Percentiles rank a stretch among this genome's conserved stretches.
Evolutionary conservation across 2,888 invertebrate species (phyloP).

Genomic region (Agrochola macilenta): DNA sequence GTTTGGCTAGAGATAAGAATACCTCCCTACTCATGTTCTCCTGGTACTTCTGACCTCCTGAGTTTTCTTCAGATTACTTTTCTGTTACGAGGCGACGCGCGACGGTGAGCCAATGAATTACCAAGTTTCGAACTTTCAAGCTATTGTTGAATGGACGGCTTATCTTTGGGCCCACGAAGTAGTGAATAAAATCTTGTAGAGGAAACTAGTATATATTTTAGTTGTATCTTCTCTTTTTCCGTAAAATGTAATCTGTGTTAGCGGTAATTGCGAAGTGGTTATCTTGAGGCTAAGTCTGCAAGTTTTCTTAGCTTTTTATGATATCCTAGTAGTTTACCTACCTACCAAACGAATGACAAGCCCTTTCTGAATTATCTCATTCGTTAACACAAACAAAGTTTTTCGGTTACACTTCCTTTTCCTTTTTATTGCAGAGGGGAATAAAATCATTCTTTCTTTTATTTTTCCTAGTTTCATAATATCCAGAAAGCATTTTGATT

Average conservation of each 20-base stretch:
- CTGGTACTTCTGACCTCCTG: conserved; percentile 32
- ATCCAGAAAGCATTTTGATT: background rate
- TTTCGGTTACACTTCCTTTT: background rate
- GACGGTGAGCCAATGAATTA: conserved; percentile 33
- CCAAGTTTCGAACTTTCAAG: conserved; percentile 41
- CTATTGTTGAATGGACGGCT: conserved; percentile 24
- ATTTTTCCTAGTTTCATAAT: background rate
- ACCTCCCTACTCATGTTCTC: conserved; percentile 24
- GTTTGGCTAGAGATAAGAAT: conserved; percentile 59
- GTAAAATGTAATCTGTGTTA: background rate
- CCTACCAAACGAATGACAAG: background rate
- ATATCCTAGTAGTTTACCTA: conserved; percentile 13
- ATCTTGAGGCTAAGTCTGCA: background rate
- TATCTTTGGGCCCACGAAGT: conserved; percentile 3
- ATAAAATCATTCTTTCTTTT: background rate
- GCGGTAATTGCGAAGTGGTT: background rate
- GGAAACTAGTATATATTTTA: background rate
- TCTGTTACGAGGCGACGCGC: conserved; percentile 28
- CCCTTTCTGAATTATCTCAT: background rate
- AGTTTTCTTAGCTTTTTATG: background rate
- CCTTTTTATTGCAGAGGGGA: background rate
- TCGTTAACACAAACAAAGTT: background rate
- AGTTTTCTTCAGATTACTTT: conserved; percentile 52
- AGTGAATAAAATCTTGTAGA: conserved; percentile 1
- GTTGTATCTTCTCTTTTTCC: background rate